These are phyloP conservation scores for Chloropsis hardwickii DNA, from an alignment of 2,113 vertebrate species.

Conservation along the genomic window DNA sequence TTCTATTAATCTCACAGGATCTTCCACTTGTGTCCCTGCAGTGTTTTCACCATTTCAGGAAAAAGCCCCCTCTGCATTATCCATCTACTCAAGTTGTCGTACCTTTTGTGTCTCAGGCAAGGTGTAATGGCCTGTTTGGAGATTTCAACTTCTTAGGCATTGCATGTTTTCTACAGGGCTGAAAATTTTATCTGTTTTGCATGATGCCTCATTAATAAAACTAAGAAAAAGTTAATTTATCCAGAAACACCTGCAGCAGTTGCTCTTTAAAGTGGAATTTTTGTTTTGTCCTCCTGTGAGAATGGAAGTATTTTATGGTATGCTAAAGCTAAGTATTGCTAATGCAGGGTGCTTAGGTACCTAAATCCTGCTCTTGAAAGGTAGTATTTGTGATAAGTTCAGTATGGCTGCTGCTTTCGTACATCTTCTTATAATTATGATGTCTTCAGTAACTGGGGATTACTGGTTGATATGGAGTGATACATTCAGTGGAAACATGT, in stretches of 20 bases:
- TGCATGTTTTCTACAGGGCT: not conserved
- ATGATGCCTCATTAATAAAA: not conserved
- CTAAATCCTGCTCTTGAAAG: not conserved
- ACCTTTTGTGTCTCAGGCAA: not conserved
- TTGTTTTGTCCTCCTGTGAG: not conserved
- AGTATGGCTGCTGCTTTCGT: not conserved
- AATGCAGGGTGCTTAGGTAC: not conserved
- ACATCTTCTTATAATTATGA: not conserved
- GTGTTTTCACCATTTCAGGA: not conserved
- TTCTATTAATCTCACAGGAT: not conserved
- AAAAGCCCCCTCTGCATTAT: not conserved
- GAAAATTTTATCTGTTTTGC: not conserved
- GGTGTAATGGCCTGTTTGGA: not conserved
- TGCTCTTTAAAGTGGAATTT: not conserved
- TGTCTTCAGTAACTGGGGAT: not conserved
- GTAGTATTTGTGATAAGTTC: not conserved
- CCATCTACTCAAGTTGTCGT: not conserved
- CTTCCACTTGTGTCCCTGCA: not conserved
- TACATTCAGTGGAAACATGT: not conserved
- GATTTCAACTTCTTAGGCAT: not conserved
- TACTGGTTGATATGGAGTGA: fast-evolving
- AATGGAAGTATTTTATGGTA: not conserved
- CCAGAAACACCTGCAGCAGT: not conserved
- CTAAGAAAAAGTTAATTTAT: not conserved
- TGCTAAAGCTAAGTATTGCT: not conserved